Evolutionary conservation across 2,888 invertebrate species (phyloP).

Genomic region (Ornithoptera priamus): DNA sequence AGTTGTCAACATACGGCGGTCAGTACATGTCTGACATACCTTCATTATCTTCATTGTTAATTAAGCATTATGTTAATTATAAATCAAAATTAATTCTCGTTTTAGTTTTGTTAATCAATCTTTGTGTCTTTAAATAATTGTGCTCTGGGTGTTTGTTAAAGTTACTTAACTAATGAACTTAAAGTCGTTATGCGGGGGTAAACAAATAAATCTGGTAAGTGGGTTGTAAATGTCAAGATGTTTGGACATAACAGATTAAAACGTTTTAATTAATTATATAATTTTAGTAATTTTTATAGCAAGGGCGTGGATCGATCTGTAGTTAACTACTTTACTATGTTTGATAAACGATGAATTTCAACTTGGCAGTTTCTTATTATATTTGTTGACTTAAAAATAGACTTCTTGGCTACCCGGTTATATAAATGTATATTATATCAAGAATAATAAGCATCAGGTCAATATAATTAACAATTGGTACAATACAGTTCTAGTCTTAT

Average conservation of each 20-base stretch:
- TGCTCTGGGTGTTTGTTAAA: conserved; percentile 7
- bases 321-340: background rate
- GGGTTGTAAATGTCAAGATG: conserved; percentile 10
- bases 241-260: conserved; percentile 13
- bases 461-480: too few relatives aligned
- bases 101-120: background rate
- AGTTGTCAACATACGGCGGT: too few relatives aligned
- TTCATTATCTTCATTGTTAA: too few relatives aligned
- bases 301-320: background rate
- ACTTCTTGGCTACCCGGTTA: too few relatives aligned
- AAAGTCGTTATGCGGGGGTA: conserved; percentile 17
- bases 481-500: too few relatives aligned
- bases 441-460: too few relatives aligned
- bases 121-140: conserved; percentile 11
- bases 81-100: background rate
- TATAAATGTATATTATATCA: too few relatives aligned
- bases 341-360: background rate
- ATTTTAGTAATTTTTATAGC: background rate
- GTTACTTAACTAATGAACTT: conserved; percentile 14
- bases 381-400: too few relatives aligned
- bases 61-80: too few relatives aligned
- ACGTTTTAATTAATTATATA: conserved; percentile 2
- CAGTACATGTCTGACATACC: too few relatives aligned
- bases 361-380: background rate
- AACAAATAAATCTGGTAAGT: conserved; percentile 27